Evolutionary conservation across 2,797 vertebrate genomes (phyloP), one percentile per base, ranked within the genome.

Genomic region (Trachurus trachurus): DNA sequence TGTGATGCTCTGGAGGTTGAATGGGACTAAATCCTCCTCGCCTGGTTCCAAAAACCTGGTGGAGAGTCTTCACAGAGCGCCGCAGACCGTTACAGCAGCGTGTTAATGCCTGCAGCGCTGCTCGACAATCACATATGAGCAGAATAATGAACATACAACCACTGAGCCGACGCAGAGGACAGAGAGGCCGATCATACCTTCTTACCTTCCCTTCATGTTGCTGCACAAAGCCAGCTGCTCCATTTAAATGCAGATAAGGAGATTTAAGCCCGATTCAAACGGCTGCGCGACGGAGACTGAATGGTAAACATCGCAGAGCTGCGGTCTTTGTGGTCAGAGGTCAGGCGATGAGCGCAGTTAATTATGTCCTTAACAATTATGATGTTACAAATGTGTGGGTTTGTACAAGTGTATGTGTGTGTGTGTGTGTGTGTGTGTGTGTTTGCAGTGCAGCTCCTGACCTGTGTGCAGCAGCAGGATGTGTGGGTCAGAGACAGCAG

Each of bases 281-380:
- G 6, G 26, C 26, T n/a, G 17, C 22, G 2, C 45, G 54, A 21
- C 29, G 31, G 22, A 17, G 47, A 59, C 5, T 39, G 6, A 54
- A 56, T 29, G 40, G 11, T 29, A 40, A 42, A 31, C 21, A n/a
- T 45, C n/a, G 47, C 9, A 29, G 13, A 0, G 1, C 21, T 52
- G 37, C 2, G 26, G 65, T 1, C 31, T 29, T 26, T 50, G 44
- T 64, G 37, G 37, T n/a, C 15, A 15, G 1, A 11, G 34, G 16
- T 44, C 5, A 19, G 54, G 22, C 42, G 65, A 8, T 42, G 29
- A 66, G 40, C 13, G 50, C 29, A 53, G 26, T 71, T 75, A 71
- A 85, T 78, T 47, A 71, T 45, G n/a, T 66, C 12, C 34, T 57
- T 39, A 56, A 79, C 17, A 39, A 44, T 19, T 37, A 13, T 26